A percentile compares a stretch with the other conserved stretches of the same genome.
phyloP scores from a whole-genome alignment of 2,113 vertebrate genomes.

The Clupea harengus region DNA sequence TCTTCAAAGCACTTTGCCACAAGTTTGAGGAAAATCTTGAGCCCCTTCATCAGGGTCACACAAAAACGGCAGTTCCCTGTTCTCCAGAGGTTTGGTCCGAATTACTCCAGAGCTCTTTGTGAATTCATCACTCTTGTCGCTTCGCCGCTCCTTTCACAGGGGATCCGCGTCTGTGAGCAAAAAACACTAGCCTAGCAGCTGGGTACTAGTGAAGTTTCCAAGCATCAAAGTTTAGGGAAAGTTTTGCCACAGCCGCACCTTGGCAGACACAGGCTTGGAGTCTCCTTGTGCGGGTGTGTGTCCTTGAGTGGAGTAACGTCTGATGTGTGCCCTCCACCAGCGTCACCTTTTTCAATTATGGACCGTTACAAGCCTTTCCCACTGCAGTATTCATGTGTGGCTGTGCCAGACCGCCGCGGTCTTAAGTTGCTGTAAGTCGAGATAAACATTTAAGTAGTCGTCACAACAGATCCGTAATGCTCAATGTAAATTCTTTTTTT shows the following conservation, averaged over 20 bases:
- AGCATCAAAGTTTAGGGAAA: background rate
- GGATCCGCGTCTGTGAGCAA: background rate
- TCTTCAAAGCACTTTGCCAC: background rate
- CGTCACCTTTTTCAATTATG: slow-evolving; percentile 61
- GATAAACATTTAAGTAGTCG: slow-evolving; percentile 69
- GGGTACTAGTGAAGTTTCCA: background rate
- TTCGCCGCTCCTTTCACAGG: background rate
- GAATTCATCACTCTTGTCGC: background rate
- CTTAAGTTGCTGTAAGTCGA: slow-evolving; percentile 68
- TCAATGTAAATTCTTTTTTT: slow-evolving; percentile 61
- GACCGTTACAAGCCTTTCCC: slow-evolving; percentile 61
- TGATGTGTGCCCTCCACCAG: background rate
- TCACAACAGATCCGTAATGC: slow-evolving; percentile 59
- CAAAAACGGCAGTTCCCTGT: background rate
- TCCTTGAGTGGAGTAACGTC: slow-evolving; percentile 13
- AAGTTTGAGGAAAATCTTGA: background rate
- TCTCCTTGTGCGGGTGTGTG: background rate
- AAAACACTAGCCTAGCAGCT: background rate
- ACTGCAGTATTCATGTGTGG: slow-evolving; percentile 58
- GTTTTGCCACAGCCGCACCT: background rate
- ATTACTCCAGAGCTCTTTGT: background rate
- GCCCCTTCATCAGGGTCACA: background rate
- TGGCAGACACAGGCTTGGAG: background rate
- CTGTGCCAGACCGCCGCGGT: slow-evolving; percentile 41
- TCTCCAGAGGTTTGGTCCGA: background rate